Evolutionary conservation across 2,888 invertebrate species (phyloP).

Genomic region (Thymelicus sylvestris): DNA sequence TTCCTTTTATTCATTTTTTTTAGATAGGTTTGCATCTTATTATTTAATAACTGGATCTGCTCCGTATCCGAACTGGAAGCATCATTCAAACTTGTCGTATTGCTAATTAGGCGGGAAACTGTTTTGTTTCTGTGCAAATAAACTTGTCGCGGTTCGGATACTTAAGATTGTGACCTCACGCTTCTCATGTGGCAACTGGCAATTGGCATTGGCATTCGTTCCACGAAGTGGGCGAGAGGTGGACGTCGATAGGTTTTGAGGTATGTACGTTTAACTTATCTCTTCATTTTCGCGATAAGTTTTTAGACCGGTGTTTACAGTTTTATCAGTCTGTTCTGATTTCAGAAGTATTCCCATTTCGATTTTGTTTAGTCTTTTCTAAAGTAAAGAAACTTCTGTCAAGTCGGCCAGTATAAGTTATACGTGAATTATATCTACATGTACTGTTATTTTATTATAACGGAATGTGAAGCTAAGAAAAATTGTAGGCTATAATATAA

Average conservation of each 20-base stretch:
- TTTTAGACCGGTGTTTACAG: constrained; percentile 16
- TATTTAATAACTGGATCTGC: too few relatives aligned
- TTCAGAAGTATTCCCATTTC: constrained; percentile 17
- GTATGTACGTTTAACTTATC: constrained; percentile 40
- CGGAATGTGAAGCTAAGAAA: too few relatives aligned
- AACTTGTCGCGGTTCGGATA: constrained; percentile 21
- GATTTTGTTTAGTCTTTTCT: background rate
- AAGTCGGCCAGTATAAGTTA: too few relatives aligned
- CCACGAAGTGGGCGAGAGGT: constrained; percentile 44
- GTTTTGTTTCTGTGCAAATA: constrained; percentile 39
- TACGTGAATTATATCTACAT: too few relatives aligned
- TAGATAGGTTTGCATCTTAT: too few relatives aligned
- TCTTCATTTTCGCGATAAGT: background rate
- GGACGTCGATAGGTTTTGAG: constrained; percentile 32
- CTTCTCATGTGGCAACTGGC: too few relatives aligned
- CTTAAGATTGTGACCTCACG: constrained; percentile 33
- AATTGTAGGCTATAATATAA: too few relatives aligned
- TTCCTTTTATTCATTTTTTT: too few relatives aligned
- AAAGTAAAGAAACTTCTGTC: background rate
- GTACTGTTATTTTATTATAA: too few relatives aligned
- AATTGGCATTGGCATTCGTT: constrained; percentile 46
- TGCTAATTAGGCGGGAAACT: constrained; percentile 42
- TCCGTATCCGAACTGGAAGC: background rate
- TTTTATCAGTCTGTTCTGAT: constrained; percentile 10
- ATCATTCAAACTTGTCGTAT: constrained; percentile 41